These are phyloP conservation scores for Metacarcinus magister DNA, from an alignment of 2,888 invertebrate genomes.

Conservation along the genomic window DNA sequence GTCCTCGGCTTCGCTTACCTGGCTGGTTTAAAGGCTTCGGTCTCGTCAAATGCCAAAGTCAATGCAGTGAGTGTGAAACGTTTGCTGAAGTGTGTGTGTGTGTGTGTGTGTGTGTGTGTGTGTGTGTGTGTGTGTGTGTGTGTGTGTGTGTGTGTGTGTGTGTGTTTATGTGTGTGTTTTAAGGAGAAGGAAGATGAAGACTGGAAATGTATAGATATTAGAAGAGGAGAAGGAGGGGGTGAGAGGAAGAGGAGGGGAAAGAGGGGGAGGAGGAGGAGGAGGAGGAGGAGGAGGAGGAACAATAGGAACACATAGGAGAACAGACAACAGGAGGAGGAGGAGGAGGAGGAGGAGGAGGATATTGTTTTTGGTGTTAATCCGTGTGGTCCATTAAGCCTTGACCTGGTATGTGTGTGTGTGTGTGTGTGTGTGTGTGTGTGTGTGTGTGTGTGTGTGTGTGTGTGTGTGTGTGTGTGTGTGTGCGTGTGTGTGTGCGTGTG, in stretches of 20 bases:
- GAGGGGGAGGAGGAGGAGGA: neutral
- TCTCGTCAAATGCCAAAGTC: neutral
- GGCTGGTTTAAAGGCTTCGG: neutral
- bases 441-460: constrained; percentile 26
- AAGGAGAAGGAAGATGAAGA: neutral
- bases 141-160: neutral
- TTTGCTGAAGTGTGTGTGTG: neutral
- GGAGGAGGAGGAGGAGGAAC: neutral
- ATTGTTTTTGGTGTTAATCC: neutral
- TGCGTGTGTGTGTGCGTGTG: neutral
- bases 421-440: constrained; percentile 26
- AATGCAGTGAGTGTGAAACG: neutral
- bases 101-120: no score
- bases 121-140: no score
- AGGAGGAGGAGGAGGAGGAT: no score
- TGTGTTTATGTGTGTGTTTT: neutral
- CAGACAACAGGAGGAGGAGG: no score
- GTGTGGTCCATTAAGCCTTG: neutral
- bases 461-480: constrained; percentile 26
- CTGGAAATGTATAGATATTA: neutral
- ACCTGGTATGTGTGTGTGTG: neutral
- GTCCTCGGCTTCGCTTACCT: neutral
- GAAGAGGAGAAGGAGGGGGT: neutral
- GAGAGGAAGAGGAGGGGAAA: neutral
- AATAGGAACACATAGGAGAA: no score